These are phyloP conservation scores for Hormaphis cornu DNA, from an alignment of 1,140 invertebrate genomes.

Conservation along the genomic window DNA sequence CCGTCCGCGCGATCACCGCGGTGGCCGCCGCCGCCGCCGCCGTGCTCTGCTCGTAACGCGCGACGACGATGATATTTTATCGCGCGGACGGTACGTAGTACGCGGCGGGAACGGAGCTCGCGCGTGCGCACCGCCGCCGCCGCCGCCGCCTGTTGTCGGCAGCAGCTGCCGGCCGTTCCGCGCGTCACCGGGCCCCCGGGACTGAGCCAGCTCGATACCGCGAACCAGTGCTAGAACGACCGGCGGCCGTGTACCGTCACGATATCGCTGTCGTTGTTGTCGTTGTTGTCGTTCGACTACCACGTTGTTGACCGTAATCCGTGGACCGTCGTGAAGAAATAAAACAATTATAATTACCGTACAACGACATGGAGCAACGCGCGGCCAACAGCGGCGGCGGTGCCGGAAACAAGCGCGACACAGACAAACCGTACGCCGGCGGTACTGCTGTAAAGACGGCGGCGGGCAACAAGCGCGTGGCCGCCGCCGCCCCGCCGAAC, in stretches of 20 bases:
- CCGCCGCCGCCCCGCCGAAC: neutral
- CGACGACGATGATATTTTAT: neutral
- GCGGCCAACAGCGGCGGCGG: too few relatives aligned
- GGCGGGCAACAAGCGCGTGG: neutral
- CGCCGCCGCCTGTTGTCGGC: too few relatives aligned
- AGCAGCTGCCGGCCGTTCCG: constrained; percentile 18
- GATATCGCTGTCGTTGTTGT: neutral
- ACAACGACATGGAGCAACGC: too few relatives aligned
- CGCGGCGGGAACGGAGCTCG: constrained; percentile 23
- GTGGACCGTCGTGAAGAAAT: neutral
- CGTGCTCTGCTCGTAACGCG: too few relatives aligned
- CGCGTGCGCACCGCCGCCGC: neutral
- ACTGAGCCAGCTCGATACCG: constrained; percentile 30
- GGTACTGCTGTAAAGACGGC: neutral
- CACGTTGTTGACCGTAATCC: neutral
- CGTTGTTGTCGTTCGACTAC: neutral
- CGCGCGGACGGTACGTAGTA: neutral
- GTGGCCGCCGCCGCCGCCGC: too few relatives aligned
- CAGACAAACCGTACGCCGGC: neutral
- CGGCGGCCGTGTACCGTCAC: constrained; percentile 1
- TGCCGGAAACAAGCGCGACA: neutral
- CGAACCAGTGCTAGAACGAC: constrained; percentile 28
- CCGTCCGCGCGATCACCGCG: neutral
- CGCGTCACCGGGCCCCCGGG: constrained; percentile 21
- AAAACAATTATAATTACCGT: too few relatives aligned